Conservation (phyloP, 2,113 vertebrate genomes). For the Terrapene triunguis region DNA sequence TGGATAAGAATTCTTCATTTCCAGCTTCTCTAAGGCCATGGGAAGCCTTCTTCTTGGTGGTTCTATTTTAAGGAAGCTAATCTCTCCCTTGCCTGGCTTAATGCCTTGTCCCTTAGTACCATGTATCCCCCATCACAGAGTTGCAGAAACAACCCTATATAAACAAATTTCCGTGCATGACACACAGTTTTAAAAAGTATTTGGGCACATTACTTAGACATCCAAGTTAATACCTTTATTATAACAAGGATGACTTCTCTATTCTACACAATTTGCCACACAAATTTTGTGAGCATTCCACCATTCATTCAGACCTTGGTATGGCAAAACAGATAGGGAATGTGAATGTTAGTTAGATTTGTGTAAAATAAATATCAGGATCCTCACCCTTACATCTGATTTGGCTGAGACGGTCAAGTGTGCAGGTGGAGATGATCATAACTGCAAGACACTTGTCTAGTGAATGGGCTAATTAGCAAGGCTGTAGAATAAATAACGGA, state of each 20-base stretch:
- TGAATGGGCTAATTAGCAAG: constrained; percentile 46
- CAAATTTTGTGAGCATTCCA: neutral
- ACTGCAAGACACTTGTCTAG: constrained; percentile 15
- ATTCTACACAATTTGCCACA: neutral
- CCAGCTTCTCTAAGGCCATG: neutral
- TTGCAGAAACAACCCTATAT: neutral
- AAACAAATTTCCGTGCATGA: neutral
- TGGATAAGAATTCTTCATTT: neutral
- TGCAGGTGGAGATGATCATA: constrained; percentile 54
- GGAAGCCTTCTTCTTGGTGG: neutral
- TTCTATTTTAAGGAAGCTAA: neutral
- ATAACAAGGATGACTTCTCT: neutral
- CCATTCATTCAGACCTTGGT: neutral
- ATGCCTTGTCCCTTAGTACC: neutral
- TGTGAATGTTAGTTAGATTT: constrained; percentile 6
- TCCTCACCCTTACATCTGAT: neutral
- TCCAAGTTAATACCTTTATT: neutral
- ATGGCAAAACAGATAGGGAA: neutral
- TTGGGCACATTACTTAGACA: neutral
- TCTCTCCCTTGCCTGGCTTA: neutral
- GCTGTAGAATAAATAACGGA: constrained; percentile 29
- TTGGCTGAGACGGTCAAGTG: constrained; percentile 6
- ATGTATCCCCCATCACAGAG: neutral
- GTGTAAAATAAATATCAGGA: neutral
- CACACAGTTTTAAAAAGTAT: neutral